These are phyloP conservation scores for Chloropsis cyanopogon DNA, from an alignment of 2,113 vertebrate species.

Conservation along the genomic window DNA sequence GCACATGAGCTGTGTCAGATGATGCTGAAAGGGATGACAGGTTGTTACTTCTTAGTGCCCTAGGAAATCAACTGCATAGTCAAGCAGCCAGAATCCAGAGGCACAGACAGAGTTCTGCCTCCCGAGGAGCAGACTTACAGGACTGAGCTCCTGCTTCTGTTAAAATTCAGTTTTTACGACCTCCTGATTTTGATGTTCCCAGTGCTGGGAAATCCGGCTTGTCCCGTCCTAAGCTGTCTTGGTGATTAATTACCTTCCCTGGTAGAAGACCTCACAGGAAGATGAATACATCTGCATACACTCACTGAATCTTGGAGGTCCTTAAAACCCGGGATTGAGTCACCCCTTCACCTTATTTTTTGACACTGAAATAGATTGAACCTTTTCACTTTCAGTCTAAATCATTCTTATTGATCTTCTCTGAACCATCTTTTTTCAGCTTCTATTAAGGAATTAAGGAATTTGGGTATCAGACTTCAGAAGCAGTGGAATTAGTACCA, in stretches of 20 bases:
- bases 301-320: background rate
- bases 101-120: background rate
- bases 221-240: background rate
- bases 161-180: background rate
- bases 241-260: background rate
- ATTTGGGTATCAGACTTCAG: background rate
- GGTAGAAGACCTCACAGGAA: background rate
- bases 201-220: background rate
- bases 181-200: background rate
- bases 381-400: background rate
- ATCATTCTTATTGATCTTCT: background rate
- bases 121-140: background rate
- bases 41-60: background rate
- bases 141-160: background rate
- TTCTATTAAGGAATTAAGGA: background rate
- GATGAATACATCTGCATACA: background rate
- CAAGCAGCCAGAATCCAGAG: background rate
- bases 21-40: constrained; percentile 29
- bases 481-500: background rate
- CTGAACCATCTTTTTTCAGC: background rate
- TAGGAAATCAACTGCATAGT: background rate
- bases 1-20: constrained; percentile 52
- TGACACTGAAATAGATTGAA: background rate
- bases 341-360: background rate
- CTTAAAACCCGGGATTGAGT: background rate